Evolutionary conservation across 2,797 vertebrate species (phyloP), one percentile per base, ranked within the genome.

Genomic region (Anabacerthia variegaticeps): DNA sequence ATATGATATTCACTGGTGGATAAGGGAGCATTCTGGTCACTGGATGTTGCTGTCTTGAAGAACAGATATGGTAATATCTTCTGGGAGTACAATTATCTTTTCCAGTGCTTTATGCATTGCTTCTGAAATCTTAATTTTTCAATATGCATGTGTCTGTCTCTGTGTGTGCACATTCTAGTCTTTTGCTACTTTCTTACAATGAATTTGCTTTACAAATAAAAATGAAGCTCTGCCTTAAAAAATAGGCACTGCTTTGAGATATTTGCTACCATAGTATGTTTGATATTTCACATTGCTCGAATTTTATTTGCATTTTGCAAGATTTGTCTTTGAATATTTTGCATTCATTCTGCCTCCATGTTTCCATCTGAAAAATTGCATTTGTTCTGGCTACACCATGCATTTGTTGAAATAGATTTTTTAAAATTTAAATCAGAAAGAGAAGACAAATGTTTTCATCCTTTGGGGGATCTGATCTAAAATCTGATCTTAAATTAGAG

Each of bases 251-350:
- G 11, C 5, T 77, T 92, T 71, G 20, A 49, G 56, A 52, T 52
- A 63, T 85, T 85, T 85, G 5, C 24, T 85, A 54, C 32, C 15
- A 27, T 4, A 12, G 10, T 61, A 3, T 21, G 44, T 78, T 54
- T 56, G 54, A 30, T 65, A 79, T 48, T 73, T 88, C 23, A 62
- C 34, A 34, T 19, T 63, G 22, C 21, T 46, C n/a, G 34, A 77
- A 71, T 88, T 71, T 76, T 59, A 37, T 73, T 67, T 56, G 6
- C 14, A 61, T 85, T 89, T 95, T 36, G 28, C 5, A 80, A 63
- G 30, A 24, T 37, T 83, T 88, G 8, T 72, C 26, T 80, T 88
- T 56, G 23, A 80, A 52, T 77, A 73, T 74, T 91, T 85, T 80
- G 11, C 44, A 85, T 72, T 89, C 8, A 9, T 88, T 92, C 82